Conservation (phyloP, 2,113 vertebrate genomes). For the Puffinus mauretanicus region DNA sequence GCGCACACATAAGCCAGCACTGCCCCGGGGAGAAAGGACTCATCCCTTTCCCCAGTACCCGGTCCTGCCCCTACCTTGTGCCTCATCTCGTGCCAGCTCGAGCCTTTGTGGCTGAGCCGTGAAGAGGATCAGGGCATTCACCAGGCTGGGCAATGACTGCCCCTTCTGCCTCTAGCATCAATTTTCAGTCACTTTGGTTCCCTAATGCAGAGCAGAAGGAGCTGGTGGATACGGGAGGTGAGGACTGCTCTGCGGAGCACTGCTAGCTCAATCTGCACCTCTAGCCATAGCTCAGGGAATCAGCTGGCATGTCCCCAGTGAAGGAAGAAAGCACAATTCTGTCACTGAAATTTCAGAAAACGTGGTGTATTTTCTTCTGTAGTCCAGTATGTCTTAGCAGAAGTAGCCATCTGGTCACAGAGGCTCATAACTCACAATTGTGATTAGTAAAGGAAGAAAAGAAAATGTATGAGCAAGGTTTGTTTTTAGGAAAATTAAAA, state of each 20-base stretch:
- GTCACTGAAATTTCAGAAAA: not conserved
- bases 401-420: not conserved
- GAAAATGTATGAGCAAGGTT: not conserved
- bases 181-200: not conserved
- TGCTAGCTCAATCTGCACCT: not conserved
- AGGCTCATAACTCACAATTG: not conserved
- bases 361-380: not conserved
- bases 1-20: not conserved
- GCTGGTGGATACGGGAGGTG: not conserved
- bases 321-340: not conserved
- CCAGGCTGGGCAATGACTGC: not conserved
- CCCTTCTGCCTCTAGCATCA: not conserved
- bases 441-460: not conserved
- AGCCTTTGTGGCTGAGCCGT: not conserved
- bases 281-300: not conserved
- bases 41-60: not conserved
- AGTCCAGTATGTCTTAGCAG: not conserved
- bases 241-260: not conserved
- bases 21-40: not conserved
- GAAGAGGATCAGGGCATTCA: not conserved
- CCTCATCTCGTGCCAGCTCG: rapidly evolving
- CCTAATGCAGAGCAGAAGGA: not conserved
- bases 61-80: not conserved
- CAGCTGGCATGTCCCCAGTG: not conserved
- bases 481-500: not conserved